Evolutionary conservation across 2,888 invertebrate genomes (phyloP), one percentile per base, ranked within the genome.

Genomic region (Monoplex corrugatus): DNA sequence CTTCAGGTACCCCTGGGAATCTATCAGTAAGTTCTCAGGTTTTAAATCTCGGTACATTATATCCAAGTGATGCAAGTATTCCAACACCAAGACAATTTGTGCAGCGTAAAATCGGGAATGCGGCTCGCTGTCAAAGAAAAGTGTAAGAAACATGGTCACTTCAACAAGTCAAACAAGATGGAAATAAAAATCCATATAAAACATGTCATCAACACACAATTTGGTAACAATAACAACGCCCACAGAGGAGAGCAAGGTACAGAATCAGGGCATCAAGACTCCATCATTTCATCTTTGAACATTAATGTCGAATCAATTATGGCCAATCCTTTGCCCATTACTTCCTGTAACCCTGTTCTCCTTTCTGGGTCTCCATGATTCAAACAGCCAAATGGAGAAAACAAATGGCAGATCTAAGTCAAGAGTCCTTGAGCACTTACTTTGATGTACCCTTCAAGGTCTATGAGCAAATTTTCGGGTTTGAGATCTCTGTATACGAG

Each of bases 71-170:
- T 99, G 99, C 92, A 99, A 97, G 97, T 99, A 99, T 97, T 99
- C 99, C 96, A 99, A 99, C 89, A 99, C 99, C 95, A 99, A 97
- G 94, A 99, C 99, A 95, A 99, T 99, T 97, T 99, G 99, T 94
- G 99, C 99, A 94, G 99, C 99, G 96, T 99, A 99, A 97, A 99
- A 99, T 91, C 99, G 97, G 93, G 99, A 99, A 96, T 99, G 99
- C 68, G 99, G 98, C 97, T 99, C 99, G 93, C 99, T 99, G 97
- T 94, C 93, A 98, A 96, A 84, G 84, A 84, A 84, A 84, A 84
- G 84, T 84, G 84, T 84, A 84, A 84, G 57, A 84, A 84, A 84
- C 83, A 83, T 84, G 84, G 84, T 84, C 86, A 86, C 86, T 82
- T 88, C 88, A 87, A 87, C 75, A 87, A 87, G 44, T 87, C 83